These are phyloP conservation scores for Menidia menidia DNA, from an alignment of 2,797 vertebrate genomes.

Conservation along the genomic window DNA sequence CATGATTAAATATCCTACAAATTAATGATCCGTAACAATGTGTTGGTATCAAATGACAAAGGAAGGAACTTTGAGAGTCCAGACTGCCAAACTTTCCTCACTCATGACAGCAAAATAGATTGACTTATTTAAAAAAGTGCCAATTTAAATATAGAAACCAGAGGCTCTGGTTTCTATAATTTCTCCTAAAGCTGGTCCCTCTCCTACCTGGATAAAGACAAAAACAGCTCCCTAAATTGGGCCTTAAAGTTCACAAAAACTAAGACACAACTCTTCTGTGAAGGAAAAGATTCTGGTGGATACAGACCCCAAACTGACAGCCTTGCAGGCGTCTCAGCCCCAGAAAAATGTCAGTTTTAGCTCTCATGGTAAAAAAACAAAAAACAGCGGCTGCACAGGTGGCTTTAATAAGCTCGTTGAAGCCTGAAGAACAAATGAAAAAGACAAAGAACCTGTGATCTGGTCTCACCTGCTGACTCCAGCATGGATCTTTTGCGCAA, in stretches of 20 bases:
- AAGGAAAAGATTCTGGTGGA: not conserved
- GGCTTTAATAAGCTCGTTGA: slow-evolving; percentile 23
- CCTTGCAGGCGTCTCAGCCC: not conserved
- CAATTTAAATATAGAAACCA: not conserved
- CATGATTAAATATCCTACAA: not conserved
- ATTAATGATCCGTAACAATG: not conserved
- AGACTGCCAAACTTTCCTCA: not conserved
- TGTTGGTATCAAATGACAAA: not conserved
- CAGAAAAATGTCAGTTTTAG: not conserved
- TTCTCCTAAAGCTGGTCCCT: no score
- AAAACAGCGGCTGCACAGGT: slow-evolving; percentile 31
- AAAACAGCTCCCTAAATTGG: not conserved
- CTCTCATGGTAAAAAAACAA: not conserved
- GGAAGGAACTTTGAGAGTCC: not conserved
- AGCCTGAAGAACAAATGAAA: not conserved
- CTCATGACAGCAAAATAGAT: not conserved
- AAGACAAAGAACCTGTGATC: not conserved
- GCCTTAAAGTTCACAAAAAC: not conserved
- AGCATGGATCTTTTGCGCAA: slow-evolving; percentile 69
- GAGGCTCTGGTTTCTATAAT: no score
- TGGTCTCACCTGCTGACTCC: slow-evolving; percentile 72
- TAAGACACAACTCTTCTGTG: not conserved
- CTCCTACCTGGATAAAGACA: not conserved
- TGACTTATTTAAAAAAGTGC: not conserved
- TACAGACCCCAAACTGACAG: no score